Base-by-base conservation (phyloP, 1,140 invertebrate genomes). In the Paralvinella palmiformis region DNA sequence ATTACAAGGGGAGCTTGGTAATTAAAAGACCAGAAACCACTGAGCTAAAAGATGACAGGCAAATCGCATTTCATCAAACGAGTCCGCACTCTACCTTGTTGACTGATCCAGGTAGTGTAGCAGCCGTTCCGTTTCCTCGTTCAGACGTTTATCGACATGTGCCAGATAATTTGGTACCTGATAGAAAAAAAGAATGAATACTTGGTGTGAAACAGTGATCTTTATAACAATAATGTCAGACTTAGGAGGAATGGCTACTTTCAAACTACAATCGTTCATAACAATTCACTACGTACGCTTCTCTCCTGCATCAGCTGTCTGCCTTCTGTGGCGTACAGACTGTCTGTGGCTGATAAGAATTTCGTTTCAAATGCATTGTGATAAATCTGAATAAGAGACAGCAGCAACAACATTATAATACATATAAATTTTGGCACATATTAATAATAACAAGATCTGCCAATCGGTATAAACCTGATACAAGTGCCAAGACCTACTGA, bases 71-170 rank as follows among this genome's bases (percentile, higher is more conserved):
- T 56, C 36, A 45, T 3, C 17, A 32, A 32, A 15, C 10, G 31
- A 45, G 15, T 56, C 53, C 35, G 59, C 45, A 63, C 77, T 79
- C 73, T 83, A 92, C 89, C 93, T 94, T 37, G 95, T 97, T 61
- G 88, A 89, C 33, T 89, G 88, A 82, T 98, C 94, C 45, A 98
- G 82, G 82, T 98, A 99, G 77, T 96, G 91, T 17, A 96, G 78
- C 6, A 98, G 82, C 64, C 96, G 84, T 77, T 98, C 93, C 75
- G 92, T 91, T 82, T 99, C 96, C 81, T 99, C 96, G 20, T 87
- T 85, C n/a, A 99, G 82, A 63, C 96, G 84, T 77, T 92, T 96
- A 75, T 97, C 92, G 24, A 98, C 94, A 79, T 98, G 94, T 41
- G 87, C 85, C 53, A 99, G 83, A 83, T 98, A 99, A 73, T 91